These are phyloP conservation scores for Sitophilus oryzae DNA, from an alignment of 1,140 invertebrate genomes.

Conservation along the genomic window DNA sequence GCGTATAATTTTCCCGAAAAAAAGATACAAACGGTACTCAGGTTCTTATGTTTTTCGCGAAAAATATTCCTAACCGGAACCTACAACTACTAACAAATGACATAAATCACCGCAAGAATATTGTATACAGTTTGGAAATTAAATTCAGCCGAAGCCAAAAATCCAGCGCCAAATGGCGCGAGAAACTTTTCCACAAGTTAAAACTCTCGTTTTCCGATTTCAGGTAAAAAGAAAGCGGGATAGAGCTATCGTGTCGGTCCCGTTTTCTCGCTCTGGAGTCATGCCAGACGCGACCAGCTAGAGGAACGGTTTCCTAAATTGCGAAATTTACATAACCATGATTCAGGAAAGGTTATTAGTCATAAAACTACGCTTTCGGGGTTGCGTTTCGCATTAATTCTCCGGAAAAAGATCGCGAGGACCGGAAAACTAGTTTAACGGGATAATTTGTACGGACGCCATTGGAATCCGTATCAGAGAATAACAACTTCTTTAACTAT, in stretches of 20 bases:
- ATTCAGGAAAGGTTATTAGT: conserved; percentile 24
- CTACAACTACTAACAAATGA: neutral
- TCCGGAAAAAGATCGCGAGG: conserved; percentile 3
- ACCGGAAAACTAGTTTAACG: no score
- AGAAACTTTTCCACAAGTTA: neutral
- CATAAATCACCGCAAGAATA: neutral
- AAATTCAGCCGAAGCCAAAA: neutral
- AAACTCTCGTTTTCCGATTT: neutral
- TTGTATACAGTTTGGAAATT: neutral
- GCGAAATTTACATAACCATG: conserved; percentile 2
- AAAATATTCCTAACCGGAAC: neutral
- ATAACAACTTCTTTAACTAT: no score
- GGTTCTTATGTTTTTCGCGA: no score
- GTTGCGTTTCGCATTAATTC: conserved; percentile 21
- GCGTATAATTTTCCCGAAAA: no score
- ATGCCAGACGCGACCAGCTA: neutral
- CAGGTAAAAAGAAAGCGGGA: neutral
- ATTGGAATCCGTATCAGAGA: no score
- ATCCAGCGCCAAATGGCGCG: neutral
- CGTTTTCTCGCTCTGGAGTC: neutral
- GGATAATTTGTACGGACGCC: no score
- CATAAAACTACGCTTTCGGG: conserved; percentile 22
- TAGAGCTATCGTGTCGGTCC: neutral
- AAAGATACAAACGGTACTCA: no score
- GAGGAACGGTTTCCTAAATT: neutral